phyloP scores from a whole-genome alignment of 2,113 vertebrate species.

The Prinia subflava region DNA sequence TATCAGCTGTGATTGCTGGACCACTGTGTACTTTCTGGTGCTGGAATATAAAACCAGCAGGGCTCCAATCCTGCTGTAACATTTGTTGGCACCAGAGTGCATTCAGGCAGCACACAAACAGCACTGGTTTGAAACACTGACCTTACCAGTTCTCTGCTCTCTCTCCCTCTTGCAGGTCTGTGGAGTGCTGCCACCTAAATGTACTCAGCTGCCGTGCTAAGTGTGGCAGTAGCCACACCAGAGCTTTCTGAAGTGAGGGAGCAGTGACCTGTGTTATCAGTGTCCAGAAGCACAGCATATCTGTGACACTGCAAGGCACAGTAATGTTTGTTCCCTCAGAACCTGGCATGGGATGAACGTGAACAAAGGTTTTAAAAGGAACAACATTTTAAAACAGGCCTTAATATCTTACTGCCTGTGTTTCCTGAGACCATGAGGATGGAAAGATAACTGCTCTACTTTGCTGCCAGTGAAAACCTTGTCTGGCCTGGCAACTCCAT shows the following conservation, averaged over 20 bases:
- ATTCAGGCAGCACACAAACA: neutral
- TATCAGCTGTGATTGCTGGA: neutral
- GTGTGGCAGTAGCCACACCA: neutral
- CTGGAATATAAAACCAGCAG: neutral
- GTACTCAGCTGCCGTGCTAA: too few species aligned
- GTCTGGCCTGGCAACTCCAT: neutral
- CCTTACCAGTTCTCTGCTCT: neutral
- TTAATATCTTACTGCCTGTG: neutral
- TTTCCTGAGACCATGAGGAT: neutral
- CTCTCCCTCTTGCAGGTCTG: neutral
- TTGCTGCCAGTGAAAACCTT: neutral
- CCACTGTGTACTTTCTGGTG: neutral
- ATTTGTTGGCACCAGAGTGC: fast-evolving
- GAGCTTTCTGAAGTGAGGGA: neutral
- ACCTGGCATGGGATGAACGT: neutral
- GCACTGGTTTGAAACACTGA: neutral
- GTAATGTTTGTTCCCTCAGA: neutral
- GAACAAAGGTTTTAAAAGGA: neutral
- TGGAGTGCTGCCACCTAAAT: neutral
- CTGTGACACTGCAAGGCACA: neutral
- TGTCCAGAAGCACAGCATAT: neutral
- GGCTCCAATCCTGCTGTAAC: neutral
- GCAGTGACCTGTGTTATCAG: neutral
- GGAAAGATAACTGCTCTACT: neutral
- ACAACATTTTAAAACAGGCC: neutral